Conservation (phyloP, 1,140 invertebrate species). For the Ooceraea biroi region DNA sequence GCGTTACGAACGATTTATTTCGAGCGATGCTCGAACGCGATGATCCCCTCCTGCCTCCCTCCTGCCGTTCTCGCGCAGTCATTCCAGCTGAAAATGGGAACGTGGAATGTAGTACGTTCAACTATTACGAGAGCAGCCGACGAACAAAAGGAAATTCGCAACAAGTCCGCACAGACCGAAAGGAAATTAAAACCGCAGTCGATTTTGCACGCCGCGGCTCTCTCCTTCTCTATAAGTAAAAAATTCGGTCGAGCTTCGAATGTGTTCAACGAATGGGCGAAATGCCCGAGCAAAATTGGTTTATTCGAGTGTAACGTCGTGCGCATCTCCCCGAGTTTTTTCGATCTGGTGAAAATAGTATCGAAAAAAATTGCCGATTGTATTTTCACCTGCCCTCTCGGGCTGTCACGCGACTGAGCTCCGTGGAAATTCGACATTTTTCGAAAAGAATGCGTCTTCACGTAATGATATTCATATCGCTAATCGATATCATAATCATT, state of each 20-base stretch:
- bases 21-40: not conserved
- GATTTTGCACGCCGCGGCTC: not conserved
- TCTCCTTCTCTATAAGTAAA: constrained; percentile 48
- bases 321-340: constrained; percentile 21
- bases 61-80: not conserved
- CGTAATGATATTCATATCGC: not conserved
- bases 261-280: constrained; percentile 68
- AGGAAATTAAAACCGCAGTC: constrained; percentile 74
- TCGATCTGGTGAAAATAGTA: constrained; percentile 25
- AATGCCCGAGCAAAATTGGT: constrained; percentile 65
- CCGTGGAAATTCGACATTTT: constrained; percentile 4
- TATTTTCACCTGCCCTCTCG: not conserved
- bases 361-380: constrained; percentile 49
- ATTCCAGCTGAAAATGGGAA: constrained; percentile 6
- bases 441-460: constrained; percentile 39
- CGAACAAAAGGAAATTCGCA: constrained; percentile 45
- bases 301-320: constrained; percentile 70
- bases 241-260: constrained; percentile 52
- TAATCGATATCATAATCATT: no score
- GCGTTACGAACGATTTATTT: not conserved
- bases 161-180: constrained; percentile 64
- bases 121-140: constrained; percentile 37
- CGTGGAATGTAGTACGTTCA: constrained; percentile 22
- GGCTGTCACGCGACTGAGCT: no score
- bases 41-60: not conserved